Conservation (phyloP, 2,113 vertebrate genomes). For the Hystrix cristata region DNA sequence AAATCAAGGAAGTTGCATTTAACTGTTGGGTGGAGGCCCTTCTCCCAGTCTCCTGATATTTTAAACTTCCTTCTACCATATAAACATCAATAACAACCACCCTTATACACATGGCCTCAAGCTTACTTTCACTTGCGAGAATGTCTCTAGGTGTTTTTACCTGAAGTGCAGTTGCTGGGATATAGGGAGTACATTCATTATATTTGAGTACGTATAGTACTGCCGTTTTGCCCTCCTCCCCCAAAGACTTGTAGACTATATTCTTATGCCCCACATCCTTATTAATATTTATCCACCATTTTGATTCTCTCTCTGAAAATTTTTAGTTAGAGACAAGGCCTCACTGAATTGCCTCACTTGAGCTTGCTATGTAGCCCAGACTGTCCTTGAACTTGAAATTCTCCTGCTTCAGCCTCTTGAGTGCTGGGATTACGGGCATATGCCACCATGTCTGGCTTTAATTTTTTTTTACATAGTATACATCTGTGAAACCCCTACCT, state of each 20-base stretch:
- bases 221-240: not conserved
- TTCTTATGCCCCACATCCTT: not conserved
- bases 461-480: not conserved
- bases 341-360: not conserved
- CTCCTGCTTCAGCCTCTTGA: not conserved
- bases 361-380: not conserved
- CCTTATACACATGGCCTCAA: not conserved
- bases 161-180: not conserved
- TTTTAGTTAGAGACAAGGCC: not conserved
- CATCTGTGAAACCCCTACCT: not conserved
- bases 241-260: not conserved
- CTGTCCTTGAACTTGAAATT: not conserved
- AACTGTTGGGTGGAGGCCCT: not conserved
- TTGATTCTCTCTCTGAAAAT: not conserved
- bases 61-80: not conserved
- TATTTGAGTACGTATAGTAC: not conserved
- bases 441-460: not conserved
- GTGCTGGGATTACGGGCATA: not conserved
- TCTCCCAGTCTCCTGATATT: not conserved
- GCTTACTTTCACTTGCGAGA: not conserved
- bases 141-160: not conserved
- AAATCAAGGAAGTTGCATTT: not conserved
- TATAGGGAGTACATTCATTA: not conserved
- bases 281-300: not conserved
- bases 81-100: not conserved